Percentiles rank a stretch among this genome's conserved stretches.
These are phyloP conservation scores for Bathynomus jamesi DNA, from an alignment of 1,140 invertebrate genomes.

Conservation along the genomic window DNA sequence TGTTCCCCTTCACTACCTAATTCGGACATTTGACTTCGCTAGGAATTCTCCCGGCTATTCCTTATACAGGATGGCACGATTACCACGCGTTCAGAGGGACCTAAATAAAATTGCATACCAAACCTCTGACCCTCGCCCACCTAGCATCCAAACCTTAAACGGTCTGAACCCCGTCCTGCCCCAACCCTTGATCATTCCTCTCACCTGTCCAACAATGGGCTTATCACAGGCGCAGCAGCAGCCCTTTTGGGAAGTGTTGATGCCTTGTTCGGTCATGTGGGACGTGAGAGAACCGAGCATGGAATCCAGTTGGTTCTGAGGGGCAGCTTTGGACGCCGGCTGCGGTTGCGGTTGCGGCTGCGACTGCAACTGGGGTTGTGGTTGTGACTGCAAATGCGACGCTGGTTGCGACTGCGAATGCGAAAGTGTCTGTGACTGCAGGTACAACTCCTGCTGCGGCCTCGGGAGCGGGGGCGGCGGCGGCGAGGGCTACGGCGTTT, in stretches of 20 bases:
- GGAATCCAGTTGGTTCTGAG: slow-evolving; percentile 68
- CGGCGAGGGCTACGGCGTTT: slow-evolving; percentile 36
- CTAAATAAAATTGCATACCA: too few species aligned
- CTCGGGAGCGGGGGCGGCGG: slow-evolving; percentile 41
- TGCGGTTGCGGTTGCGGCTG: slow-evolving; percentile 39
- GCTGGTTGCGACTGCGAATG: slow-evolving; percentile 46
- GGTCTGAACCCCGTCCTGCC: background rate
- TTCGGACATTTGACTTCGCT: too few species aligned
- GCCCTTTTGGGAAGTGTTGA: slow-evolving; percentile 94
- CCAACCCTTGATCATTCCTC: background rate
- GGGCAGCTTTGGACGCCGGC: slow-evolving; percentile 38
- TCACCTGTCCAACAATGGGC: slow-evolving; percentile 91
- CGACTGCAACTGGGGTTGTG: too few species aligned
- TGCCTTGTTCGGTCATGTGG: slow-evolving; percentile 94
- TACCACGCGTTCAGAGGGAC: too few species aligned
- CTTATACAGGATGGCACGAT: too few species aligned
- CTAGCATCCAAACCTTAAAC: too few species aligned
- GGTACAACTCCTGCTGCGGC: slow-evolving; percentile 43
- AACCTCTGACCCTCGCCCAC: too few species aligned
- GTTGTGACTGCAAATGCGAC: slow-evolving; percentile 40
- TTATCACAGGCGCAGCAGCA: slow-evolving; percentile 97
- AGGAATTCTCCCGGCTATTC: too few species aligned
- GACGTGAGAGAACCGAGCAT: slow-evolving; percentile 83
- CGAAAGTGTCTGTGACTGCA: slow-evolving; percentile 59
- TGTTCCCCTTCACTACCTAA: too few species aligned